Evolutionary conservation across 2,888 invertebrate genomes (phyloP).

Genomic region (Mesoligia furuncula): DNA sequence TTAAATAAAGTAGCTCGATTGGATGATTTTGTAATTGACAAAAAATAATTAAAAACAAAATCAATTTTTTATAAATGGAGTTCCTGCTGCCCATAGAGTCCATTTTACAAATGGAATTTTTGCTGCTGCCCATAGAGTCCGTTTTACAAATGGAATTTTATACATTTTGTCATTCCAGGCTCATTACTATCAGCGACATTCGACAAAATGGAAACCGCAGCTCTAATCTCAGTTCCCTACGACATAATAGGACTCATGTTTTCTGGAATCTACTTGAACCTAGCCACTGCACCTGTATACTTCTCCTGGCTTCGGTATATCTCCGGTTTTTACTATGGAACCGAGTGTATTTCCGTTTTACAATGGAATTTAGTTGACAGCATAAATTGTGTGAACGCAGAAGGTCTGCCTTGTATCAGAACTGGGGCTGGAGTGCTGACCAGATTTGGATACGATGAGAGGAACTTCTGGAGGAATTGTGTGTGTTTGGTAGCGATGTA

Average conservation of each 20-base stretch:
- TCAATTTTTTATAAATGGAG: neutral
- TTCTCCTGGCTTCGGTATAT: conserved; percentile 91
- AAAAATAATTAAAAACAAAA: neutral
- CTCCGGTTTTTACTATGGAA: conserved; percentile 93
- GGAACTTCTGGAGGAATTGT: conserved; percentile 85
- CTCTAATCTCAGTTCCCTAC: conserved; percentile 92
- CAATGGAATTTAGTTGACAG: conserved; percentile 91
- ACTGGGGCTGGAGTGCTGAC: conserved; percentile 91
- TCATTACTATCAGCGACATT: conserved; percentile 93
- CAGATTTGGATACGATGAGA: conserved; percentile 88
- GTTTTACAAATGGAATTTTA: conserved; percentile 34
- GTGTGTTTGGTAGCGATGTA: conserved; percentile 83
- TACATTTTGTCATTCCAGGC: conserved; percentile 81
- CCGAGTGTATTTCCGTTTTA: conserved; percentile 92
- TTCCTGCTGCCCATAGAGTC: neutral
- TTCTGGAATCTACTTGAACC: conserved; percentile 92
- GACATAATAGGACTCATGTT: conserved; percentile 92
- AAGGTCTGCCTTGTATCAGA: conserved; percentile 90
- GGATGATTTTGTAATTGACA: neutral
- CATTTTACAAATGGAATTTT: neutral
- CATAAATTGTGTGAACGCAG: conserved; percentile 90
- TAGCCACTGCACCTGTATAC: conserved; percentile 89
- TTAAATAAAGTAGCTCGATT: neutral
- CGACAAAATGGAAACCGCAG: conserved; percentile 92
- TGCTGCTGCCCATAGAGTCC: neutral